phyloP scores from a whole-genome alignment of 2,113 vertebrate species.

The Procavia capensis region DNA sequence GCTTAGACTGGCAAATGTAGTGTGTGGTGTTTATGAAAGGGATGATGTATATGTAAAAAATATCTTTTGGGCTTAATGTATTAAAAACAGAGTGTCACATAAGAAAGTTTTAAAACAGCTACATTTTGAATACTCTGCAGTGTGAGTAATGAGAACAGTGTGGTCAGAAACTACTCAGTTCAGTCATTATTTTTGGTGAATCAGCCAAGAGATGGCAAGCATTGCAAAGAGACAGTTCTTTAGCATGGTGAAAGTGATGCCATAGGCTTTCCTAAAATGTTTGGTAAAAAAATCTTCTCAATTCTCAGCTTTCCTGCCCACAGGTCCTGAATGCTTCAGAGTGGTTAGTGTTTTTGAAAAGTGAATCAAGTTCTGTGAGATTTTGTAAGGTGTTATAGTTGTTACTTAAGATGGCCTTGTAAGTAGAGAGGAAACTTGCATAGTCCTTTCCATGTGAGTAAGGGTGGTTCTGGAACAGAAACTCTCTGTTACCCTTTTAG shows the following conservation, averaged over 20 bases:
- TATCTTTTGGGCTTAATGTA: background rate
- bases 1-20: conserved; percentile 65
- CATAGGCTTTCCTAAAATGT: background rate
- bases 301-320: background rate
- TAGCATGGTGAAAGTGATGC: conserved; percentile 27
- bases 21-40: conserved; percentile 64
- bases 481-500: background rate
- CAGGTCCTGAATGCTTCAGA: background rate
- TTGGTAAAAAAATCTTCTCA: background rate
- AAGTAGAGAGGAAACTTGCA: background rate
- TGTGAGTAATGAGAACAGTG: conserved; percentile 45
- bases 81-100: conserved; percentile 11
- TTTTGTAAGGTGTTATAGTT: background rate
- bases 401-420: background rate
- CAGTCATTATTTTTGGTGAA: conserved; percentile 31
- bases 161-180: conserved; percentile 14
- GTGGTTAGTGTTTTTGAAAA: background rate
- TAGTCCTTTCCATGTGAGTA: background rate
- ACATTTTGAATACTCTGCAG: background rate
- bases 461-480: background rate
- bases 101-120: conserved; percentile 24
- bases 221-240: conserved; percentile 37
- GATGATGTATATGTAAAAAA: background rate
- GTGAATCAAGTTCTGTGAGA: background rate
- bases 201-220: conserved; percentile 5